Evolutionary conservation across 35 echinoderm and acorn worm genomes (phyloP).

Genomic region (Lytechinus pictus): DNA sequence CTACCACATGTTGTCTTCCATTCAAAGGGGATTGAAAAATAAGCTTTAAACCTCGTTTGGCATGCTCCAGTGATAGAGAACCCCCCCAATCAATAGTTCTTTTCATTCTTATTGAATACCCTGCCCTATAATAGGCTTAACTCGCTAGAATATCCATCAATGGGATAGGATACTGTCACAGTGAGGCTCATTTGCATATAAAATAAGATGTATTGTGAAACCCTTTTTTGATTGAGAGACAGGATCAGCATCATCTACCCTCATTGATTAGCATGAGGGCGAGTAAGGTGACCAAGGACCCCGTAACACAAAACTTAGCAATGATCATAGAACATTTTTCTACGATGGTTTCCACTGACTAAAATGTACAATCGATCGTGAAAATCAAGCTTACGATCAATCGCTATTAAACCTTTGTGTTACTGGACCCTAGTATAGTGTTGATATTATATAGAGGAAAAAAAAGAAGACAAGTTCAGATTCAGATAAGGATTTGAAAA

Average conservation of each 20-base stretch:
- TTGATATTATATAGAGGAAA: too few relatives aligned
- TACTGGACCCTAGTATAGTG: too few relatives aligned
- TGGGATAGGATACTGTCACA: not conserved
- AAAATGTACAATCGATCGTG: too few relatives aligned
- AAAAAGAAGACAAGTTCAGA: too few relatives aligned
- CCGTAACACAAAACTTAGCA: too few relatives aligned
- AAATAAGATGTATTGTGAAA: not conserved
- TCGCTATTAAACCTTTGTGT: too few relatives aligned
- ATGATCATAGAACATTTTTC: too few relatives aligned
- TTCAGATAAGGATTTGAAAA: too few relatives aligned
- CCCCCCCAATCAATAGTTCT: not conserved
- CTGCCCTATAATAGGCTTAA: not conserved
- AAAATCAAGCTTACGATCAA: too few relatives aligned
- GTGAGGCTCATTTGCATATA: conserved; percentile 15
- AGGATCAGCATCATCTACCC: not conserved
- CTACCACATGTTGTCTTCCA: not conserved
- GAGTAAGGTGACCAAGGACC: too few relatives aligned
- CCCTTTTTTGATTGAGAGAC: not conserved
- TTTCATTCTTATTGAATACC: not conserved
- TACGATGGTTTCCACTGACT: too few relatives aligned
- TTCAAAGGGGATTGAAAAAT: not conserved
- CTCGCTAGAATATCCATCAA: not conserved
- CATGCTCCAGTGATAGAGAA: not conserved
- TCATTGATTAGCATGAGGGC: too few relatives aligned
- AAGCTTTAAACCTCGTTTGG: not conserved